Conservation (phyloP, 2,888 invertebrate genomes). For the Nephrotoma flavescens region DNA sequence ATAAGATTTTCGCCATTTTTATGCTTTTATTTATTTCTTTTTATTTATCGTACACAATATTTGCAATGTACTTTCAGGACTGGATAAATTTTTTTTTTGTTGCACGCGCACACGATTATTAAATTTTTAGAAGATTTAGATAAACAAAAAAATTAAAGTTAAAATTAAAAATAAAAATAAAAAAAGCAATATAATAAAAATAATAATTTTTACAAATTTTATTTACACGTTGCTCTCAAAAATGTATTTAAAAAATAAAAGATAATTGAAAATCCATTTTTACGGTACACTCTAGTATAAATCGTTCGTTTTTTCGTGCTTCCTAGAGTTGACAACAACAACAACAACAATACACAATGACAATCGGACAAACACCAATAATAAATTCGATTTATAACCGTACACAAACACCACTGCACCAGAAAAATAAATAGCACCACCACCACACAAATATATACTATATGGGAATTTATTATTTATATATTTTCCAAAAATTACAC, state of each 20-base stretch:
- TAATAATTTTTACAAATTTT: background rate
- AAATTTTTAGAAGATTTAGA: background rate
- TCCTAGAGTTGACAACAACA: background rate
- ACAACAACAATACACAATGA: background rate
- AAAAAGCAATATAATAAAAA: background rate
- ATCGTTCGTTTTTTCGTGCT: background rate
- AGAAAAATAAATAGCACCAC: background rate
- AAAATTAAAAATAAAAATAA: background rate
- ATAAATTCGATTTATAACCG: background rate
- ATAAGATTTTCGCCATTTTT: background rate
- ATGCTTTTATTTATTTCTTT: background rate
- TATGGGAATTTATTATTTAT: too few relatives aligned
- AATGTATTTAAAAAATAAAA: background rate
- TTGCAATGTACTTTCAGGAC: background rate
- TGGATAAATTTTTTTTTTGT: background rate
- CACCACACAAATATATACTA: background rate
- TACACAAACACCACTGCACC: background rate
- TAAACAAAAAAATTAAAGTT: background rate
- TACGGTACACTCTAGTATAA: too few relatives aligned
- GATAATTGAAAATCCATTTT: background rate
- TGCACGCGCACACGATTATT: background rate
- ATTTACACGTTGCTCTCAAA: background rate
- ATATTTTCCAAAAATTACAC: background rate
- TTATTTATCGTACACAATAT: background rate
- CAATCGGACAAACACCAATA: too few relatives aligned